A percentile compares a stretch with the other conserved stretches of the same genome.
phyloP scores from a whole-genome alignment of 2,797 vertebrate species.

The Oryzias dopingdopingensis region DNA sequence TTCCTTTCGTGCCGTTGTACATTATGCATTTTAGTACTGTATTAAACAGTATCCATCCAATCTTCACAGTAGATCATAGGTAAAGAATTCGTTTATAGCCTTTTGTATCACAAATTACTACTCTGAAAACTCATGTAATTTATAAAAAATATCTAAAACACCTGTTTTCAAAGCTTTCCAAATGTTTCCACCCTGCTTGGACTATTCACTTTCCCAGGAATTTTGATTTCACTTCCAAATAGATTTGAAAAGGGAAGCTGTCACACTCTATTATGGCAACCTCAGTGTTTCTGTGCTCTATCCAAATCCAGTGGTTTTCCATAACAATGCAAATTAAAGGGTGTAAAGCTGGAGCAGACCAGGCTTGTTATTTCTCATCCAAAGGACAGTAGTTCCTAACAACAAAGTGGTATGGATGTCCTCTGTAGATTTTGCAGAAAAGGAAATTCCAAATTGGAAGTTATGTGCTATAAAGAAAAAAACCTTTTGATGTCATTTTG shows the following conservation, averaged over 20 bases:
- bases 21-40: not conserved
- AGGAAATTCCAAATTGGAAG: constrained; percentile 61
- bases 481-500: constrained; percentile 53
- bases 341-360: constrained; percentile 71
- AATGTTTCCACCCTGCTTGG: constrained; percentile 53
- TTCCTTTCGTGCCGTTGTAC: constrained; percentile 3
- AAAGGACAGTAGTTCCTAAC: constrained; percentile 66
- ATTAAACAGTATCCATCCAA: constrained; percentile 5
- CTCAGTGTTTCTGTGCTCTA: constrained; percentile 74
- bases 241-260: constrained; percentile 74
- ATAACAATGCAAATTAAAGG: constrained; percentile 77
- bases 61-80: not conserved
- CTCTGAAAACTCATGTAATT: too few species aligned
- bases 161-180: constrained; percentile 54
- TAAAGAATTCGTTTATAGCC: too few species aligned
- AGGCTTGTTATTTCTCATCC: constrained; percentile 70
- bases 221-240: constrained; percentile 75
- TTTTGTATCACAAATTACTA: too few species aligned
- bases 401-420: constrained; percentile 65
- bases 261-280: constrained; percentile 76
- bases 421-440: constrained; percentile 57
- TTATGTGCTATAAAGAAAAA: constrained; percentile 57
- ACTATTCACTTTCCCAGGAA: constrained; percentile 72
- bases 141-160: constrained; percentile 44
- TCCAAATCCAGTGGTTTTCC: constrained; percentile 76